Evolutionary conservation across 2,888 invertebrate genomes (phyloP).

Genomic region (Noctua janthe): DNA sequence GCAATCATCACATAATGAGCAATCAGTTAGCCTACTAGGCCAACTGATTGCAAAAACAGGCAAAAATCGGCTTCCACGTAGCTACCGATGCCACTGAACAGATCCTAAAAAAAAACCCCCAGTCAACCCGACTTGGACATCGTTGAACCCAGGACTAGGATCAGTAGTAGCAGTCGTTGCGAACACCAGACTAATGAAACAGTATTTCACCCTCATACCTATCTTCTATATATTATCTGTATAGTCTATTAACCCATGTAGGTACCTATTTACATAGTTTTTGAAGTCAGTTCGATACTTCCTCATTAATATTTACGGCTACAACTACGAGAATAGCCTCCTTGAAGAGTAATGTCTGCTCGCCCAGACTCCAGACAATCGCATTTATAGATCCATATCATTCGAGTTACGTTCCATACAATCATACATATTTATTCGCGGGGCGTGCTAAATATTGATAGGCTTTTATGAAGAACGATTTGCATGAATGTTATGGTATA

Average conservation of each 20-base stretch:
- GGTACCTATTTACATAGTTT: not conserved
- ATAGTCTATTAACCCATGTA: too few species aligned
- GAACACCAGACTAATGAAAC: not conserved
- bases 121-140: not conserved
- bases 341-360: slow-evolving; percentile 53
- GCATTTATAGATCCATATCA: slow-evolving; percentile 60
- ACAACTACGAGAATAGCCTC: slow-evolving; percentile 49
- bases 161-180: not conserved
- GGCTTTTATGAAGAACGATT: slow-evolving; percentile 27
- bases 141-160: not conserved
- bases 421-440: slow-evolving; percentile 55
- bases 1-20: too few species aligned
- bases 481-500: slow-evolving; percentile 7
- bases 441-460: slow-evolving; percentile 48
- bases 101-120: not conserved
- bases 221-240: too few species aligned
- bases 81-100: not conserved
- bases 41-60: not conserved
- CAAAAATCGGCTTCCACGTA: not conserved
- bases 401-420: slow-evolving; percentile 31
- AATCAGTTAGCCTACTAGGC: not conserved
- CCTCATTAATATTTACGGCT: slow-evolving; percentile 20
- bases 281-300: slow-evolving; percentile 7
- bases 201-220: too few species aligned
- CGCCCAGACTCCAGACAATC: slow-evolving; percentile 56